phyloP scores from a whole-genome alignment of 2,888 invertebrate species.

The Euspilapteryx auroguttella region DNA sequence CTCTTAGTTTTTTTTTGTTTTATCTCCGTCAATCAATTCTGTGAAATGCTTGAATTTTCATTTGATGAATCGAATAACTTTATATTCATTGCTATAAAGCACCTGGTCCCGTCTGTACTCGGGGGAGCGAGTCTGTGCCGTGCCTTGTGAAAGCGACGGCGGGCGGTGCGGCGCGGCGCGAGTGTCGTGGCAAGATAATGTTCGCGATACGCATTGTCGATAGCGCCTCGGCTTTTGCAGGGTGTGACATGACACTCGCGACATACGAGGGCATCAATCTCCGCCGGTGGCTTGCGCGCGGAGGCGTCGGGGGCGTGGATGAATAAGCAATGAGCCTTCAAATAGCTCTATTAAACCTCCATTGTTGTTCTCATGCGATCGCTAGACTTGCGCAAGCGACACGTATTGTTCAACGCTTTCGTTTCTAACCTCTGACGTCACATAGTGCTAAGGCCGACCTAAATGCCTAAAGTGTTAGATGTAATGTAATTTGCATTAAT shows the following conservation, averaged over 20 bases:
- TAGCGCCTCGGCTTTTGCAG: conserved; percentile 11
- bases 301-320: conserved; percentile 56
- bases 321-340: conserved; percentile 57
- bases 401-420: conserved; percentile 53
- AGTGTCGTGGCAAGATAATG: too few species aligned
- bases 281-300: conserved; percentile 26
- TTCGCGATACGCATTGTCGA: too few species aligned
- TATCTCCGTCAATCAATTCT: too few species aligned
- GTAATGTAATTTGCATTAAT: conserved; percentile 38
- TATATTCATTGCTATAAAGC: too few species aligned
- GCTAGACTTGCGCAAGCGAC: conserved; percentile 49
- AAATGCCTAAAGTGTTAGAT: conserved; percentile 38
- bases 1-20: too few species aligned
- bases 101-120: too few species aligned
- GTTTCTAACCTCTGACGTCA: conserved; percentile 39
- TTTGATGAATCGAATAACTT: too few species aligned
- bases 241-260: background rate
- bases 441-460: conserved; percentile 22
- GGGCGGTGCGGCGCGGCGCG: too few species aligned
- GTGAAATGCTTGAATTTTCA: too few species aligned
- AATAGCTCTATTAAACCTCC: conserved; percentile 56
- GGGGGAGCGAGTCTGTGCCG: too few species aligned
- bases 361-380: conserved; percentile 22
- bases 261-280: conserved; percentile 49
- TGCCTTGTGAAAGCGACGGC: too few species aligned